Evolutionary conservation across 2,888 invertebrate species (phyloP), one percentile per base, ranked within the genome.

Genomic region (Actias luna): DNA sequence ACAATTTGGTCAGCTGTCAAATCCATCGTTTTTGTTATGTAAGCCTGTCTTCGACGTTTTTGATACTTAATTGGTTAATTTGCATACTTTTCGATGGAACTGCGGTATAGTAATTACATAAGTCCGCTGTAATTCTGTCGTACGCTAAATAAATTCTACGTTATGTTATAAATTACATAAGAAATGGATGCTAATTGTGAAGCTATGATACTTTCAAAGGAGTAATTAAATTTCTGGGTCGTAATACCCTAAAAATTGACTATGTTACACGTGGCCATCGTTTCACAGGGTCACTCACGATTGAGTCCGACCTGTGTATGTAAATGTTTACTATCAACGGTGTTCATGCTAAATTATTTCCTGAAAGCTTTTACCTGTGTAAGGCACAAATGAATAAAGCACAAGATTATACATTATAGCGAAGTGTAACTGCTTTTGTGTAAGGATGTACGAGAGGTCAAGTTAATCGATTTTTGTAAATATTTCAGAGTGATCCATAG

Each of bases 311-410:
- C 84, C 83, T 83, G 79, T 84, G 78, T 79, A 83, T 82, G 33
- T 33, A 33, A 3, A 82, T 83, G 86, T 76, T 85, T 83, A 88
- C 90, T 91, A 89, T 90, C 89, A 84, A 88, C 78, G 70, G 77
- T 78, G 77, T 61, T 29, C 2, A 22, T 25, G 14, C 22, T 50
- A 1, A 50, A n/a, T 39, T 39, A n/a, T 33, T 33, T 33, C 33
- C 7, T 12, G 1, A 33, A 33, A 1, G 33, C 12, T 5, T 33
- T 33, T 33, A 33, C 33, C 12, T 7, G 12, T 10, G 1, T 33
- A 10, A 12, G 33, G 12, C 7, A 12, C 7, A 10, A 33, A 33
- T 33, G 12, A 33, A 33, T 33, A 33, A 33, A 33, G 1, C 33
- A 33, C 12, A 5, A 2, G 33, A 33, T 5, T 33, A 33, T 39